Evolutionary conservation across 2,888 invertebrate species (phyloP).

Genomic region (Myopa testacea): DNA sequence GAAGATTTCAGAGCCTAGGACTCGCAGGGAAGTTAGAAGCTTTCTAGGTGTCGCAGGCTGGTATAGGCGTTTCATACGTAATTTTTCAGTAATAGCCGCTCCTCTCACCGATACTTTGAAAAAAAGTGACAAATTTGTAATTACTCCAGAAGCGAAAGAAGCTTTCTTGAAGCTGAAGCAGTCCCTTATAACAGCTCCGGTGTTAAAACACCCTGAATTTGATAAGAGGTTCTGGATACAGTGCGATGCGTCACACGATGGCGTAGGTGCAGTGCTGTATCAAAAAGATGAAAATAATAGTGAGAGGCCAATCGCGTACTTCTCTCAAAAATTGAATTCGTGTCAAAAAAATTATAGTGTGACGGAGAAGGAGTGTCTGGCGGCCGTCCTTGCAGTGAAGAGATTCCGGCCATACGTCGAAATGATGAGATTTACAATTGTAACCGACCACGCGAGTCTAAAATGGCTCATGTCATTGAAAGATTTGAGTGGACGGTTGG

Average conservation of each 20-base stretch:
- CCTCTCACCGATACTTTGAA: conserved; percentile 34
- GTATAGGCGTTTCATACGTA: conserved; percentile 35
- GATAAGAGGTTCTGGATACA: conserved; percentile 17
- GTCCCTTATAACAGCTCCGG: conserved; percentile 28
- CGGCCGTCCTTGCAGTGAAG: not conserved
- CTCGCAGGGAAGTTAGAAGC: conserved; percentile 2
- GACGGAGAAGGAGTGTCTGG: conserved; percentile 8
- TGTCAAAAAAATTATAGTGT: not conserved
- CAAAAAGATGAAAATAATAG: conserved; percentile 1
- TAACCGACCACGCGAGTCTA: not conserved
- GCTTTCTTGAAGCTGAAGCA: conserved; percentile 30
- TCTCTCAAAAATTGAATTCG: conserved; percentile 24
- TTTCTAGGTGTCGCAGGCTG: conserved; percentile 29
- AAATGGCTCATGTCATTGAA: conserved; percentile 46
- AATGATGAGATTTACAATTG: not conserved
- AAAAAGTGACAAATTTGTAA: conserved; percentile 8
- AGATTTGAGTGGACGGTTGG: conserved; percentile 51
- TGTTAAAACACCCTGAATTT: conserved; percentile 35
- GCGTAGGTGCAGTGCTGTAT: not conserved
- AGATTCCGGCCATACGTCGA: conserved; percentile 10
- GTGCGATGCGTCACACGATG: conserved; percentile 1
- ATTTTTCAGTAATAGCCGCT: conserved; percentile 34
- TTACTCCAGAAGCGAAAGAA: conserved; percentile 24
- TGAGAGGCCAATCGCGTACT: conserved; percentile 8
- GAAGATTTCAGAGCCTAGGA: conserved; percentile 39